Evolutionary conservation across 2,113 vertebrate genomes (phyloP).

Genomic region (Urocynchramus pylzowi): DNA sequence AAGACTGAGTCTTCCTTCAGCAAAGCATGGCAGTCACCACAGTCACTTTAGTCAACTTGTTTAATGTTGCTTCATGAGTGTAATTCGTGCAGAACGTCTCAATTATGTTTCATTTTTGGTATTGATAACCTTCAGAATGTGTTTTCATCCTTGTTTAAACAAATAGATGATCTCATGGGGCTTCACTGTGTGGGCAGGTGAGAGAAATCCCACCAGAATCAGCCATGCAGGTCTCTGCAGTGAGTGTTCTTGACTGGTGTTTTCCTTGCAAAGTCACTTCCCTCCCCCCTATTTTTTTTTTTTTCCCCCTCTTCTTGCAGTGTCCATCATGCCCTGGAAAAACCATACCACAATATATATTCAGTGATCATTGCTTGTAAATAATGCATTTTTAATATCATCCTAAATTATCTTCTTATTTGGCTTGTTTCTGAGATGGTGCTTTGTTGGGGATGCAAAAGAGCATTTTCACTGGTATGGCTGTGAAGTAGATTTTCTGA

Average conservation of each 20-base stretch:
- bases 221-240: not conserved
- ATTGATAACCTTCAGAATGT: not conserved
- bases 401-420: not conserved
- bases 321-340: not conserved
- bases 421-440: not conserved
- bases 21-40: not conserved
- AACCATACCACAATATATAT: not conserved
- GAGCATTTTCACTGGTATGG: not conserved
- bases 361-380: not conserved
- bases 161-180: not conserved
- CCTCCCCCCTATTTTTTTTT: not conserved
- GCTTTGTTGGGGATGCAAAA: not conserved
- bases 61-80: rapidly evolving
- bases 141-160: not conserved
- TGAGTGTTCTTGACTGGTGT: not conserved
- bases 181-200: not conserved
- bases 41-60: not conserved
- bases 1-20: not conserved
- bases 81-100: not conserved
- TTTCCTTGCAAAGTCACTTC: not conserved
- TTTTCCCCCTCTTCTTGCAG: not conserved
- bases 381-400: not conserved
- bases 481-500: not conserved
- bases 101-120: not conserved
- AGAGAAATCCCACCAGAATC: not conserved